Percentiles rank a stretch among this genome's conserved stretches.
These are phyloP conservation scores for Thymelicus acteon DNA, from an alignment of 2,888 invertebrate genomes.

Conservation along the genomic window DNA sequence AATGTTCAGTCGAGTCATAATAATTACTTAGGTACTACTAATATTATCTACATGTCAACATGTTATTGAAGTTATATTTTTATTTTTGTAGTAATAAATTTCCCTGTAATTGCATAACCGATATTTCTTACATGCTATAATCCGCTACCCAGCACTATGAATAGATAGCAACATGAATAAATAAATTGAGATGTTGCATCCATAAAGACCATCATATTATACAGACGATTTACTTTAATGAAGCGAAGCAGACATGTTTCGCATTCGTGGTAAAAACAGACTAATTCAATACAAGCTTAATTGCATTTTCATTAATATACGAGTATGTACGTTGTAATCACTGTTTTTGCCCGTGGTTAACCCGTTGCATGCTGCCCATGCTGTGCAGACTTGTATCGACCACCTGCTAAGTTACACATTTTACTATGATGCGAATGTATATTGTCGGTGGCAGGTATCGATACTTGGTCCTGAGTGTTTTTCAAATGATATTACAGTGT, in stretches of 20 bases:
- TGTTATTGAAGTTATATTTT: not conserved
- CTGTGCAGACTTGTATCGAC: slow-evolving; percentile 22
- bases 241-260: slow-evolving; percentile 48
- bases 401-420: not conserved
- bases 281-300: slow-evolving; percentile 57
- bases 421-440: no score
- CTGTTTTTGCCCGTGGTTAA: slow-evolving; percentile 38
- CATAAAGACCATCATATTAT: slow-evolving; percentile 57
- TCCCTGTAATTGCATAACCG: not conserved
- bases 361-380: slow-evolving; percentile 37
- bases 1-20: no score
- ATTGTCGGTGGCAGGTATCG: no score
- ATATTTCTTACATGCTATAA: slow-evolving; percentile 41
- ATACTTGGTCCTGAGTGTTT: no score
- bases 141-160: slow-evolving; percentile 39
- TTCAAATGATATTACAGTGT: no score
- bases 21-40: no score
- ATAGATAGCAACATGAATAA: slow-evolving; percentile 48
- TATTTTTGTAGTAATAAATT: not conserved
- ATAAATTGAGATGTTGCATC: slow-evolving; percentile 57
- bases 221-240: slow-evolving; percentile 61
- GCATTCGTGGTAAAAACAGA: slow-evolving; percentile 54
- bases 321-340: slow-evolving; percentile 39
- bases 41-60: no score
- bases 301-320: slow-evolving; percentile 61